These are phyloP conservation scores for Daktulosphaira vitifoliae DNA, from an alignment of 1,140 invertebrate genomes.

Conservation along the genomic window DNA sequence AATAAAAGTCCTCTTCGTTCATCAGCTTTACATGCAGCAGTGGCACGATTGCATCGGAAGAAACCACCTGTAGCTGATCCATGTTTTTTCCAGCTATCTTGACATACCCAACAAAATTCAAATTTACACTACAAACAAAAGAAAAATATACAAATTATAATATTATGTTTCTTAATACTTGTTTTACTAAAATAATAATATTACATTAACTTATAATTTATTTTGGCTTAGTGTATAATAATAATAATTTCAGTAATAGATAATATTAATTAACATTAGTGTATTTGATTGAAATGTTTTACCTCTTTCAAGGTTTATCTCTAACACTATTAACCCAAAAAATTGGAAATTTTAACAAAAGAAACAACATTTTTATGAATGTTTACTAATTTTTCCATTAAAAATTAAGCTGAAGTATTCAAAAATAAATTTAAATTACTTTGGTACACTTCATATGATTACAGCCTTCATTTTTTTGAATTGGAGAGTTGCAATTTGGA, in stretches of 20 bases:
- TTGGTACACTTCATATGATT: conserved; percentile 72
- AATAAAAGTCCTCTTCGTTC: conserved; percentile 53
- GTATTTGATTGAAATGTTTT: too few relatives aligned
- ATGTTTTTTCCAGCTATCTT: conserved; percentile 66
- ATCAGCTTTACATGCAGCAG: conserved; percentile 57
- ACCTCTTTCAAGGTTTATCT: too few relatives aligned
- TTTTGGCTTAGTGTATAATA: too few relatives aligned
- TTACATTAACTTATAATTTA: too few relatives aligned
- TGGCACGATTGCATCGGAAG: conserved; percentile 62
- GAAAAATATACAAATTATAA: neutral
- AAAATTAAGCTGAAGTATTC: neutral
- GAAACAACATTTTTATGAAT: too few relatives aligned
- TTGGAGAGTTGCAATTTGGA: conserved; percentile 62
- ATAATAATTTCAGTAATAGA: too few relatives aligned
- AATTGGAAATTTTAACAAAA: too few relatives aligned
- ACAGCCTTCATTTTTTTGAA: conserved; percentile 70
- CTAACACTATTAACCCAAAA: too few relatives aligned
- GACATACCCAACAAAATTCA: conserved; percentile 69
- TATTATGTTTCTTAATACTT: too few relatives aligned
- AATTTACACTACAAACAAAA: conserved; percentile 56
- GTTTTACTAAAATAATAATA: too few relatives aligned
- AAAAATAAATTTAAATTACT: conserved; percentile 44
- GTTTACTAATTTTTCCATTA: neutral
- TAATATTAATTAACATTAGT: too few relatives aligned
- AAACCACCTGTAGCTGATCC: conserved; percentile 64